phyloP scores from a whole-genome alignment of 2,888 invertebrate genomes.

The Dastarcus helophoroides region DNA sequence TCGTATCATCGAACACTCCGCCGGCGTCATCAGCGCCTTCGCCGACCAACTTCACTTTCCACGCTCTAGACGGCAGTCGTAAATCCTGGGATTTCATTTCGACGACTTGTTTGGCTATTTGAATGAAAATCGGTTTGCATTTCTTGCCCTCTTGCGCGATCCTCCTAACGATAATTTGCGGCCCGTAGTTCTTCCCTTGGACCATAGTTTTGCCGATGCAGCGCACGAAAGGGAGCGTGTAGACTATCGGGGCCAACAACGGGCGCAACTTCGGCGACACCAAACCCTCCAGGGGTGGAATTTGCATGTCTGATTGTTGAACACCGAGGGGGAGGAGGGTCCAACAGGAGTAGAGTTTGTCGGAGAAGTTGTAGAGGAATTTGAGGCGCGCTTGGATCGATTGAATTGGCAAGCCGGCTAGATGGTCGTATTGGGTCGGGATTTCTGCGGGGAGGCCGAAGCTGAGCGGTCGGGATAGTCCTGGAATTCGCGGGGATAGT shows the following conservation, averaged over 20 bases:
- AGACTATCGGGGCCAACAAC: constrained; percentile 46
- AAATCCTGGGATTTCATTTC: constrained; percentile 45
- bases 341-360: constrained; percentile 49
- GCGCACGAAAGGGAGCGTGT: constrained; percentile 50
- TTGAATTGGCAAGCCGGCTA: constrained; percentile 40
- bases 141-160: constrained; percentile 42
- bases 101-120: constrained; percentile 52
- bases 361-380: constrained; percentile 50
- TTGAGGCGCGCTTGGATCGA: constrained; percentile 44
- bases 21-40: constrained; percentile 60
- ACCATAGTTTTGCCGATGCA: constrained; percentile 56
- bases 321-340: constrained; percentile 39
- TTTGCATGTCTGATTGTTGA: constrained; percentile 34
- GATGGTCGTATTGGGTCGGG: constrained; percentile 45
- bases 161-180: constrained; percentile 50
- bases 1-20: constrained; percentile 58
- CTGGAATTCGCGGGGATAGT: constrained; percentile 40
- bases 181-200: constrained; percentile 53
- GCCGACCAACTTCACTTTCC: constrained; percentile 54
- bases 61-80: constrained; percentile 49
- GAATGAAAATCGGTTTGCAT: constrained; percentile 48
- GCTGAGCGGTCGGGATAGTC: constrained; percentile 39
- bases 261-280: constrained; percentile 40
- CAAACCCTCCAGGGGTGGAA: constrained; percentile 36
- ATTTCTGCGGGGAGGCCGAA: constrained; percentile 43